phyloP scores from a whole-genome alignment of 2,113 vertebrate species.

The Megaleporinus macrocephalus region DNA sequence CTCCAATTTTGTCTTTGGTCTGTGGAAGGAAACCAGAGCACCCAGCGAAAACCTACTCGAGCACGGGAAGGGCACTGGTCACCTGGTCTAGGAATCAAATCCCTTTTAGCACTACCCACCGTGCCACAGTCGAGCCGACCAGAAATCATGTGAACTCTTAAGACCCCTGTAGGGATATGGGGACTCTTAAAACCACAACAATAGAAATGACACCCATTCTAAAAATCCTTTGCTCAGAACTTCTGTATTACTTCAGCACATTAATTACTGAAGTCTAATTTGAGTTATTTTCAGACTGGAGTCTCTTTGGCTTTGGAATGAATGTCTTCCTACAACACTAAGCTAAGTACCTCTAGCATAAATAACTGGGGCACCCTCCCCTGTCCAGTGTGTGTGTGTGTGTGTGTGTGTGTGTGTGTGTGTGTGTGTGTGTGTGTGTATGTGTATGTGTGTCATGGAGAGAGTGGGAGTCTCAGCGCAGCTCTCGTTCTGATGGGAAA shows the following conservation, averaged over 20 bases:
- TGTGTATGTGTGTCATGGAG: slow-evolving; percentile 17
- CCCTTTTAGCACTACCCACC: too few relatives aligned
- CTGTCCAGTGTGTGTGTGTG: slow-evolving; percentile 10
- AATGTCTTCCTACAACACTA: slow-evolving; percentile 65
- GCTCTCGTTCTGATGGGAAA: slow-evolving; percentile 70
- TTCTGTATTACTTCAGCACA: background rate
- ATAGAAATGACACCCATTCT: background rate
- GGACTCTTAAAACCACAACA: background rate
- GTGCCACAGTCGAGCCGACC: too few relatives aligned
- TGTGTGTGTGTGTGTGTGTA: slow-evolving; percentile 28
- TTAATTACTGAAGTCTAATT: background rate
- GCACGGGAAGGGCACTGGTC: too few relatives aligned
- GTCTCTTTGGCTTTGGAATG: slow-evolving; percentile 53
- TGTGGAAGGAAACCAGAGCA: too few relatives aligned
- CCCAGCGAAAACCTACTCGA: too few relatives aligned
- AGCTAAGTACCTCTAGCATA: slow-evolving; percentile 65
- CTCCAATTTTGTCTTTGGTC: too few relatives aligned
- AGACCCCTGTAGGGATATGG: too few relatives aligned
- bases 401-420: slow-evolving; percentile 17
- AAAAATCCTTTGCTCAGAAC: background rate
- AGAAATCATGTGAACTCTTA: too few relatives aligned
- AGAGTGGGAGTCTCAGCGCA: slow-evolving; percentile 50
- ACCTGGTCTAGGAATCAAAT: too few relatives aligned
- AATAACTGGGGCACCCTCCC: slow-evolving; percentile 31
- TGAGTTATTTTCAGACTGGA: background rate